Percentiles rank a stretch among this genome's conserved stretches.
Evolutionary conservation across 1,140 invertebrate genomes (phyloP).

Genomic region (Drosophila santomea): DNA sequence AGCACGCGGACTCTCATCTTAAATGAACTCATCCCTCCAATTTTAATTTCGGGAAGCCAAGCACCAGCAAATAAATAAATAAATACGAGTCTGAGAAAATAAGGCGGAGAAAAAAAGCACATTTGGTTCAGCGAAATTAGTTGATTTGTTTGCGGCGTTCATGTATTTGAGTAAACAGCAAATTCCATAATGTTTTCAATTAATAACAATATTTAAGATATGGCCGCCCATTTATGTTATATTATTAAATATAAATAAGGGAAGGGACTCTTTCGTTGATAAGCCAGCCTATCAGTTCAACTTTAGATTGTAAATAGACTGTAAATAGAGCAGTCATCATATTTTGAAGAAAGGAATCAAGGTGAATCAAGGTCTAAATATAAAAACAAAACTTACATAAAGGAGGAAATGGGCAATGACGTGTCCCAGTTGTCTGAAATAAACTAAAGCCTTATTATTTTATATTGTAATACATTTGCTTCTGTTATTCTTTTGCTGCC

Average conservation of each 20-base stretch:
- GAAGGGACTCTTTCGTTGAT: not conserved
- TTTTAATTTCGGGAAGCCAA: conserved; percentile 12
- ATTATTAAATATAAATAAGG: not conserved
- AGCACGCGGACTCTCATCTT: conserved; percentile 58
- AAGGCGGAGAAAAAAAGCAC: conserved; percentile 6
- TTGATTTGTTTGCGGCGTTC: conserved; percentile 42
- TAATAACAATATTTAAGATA: conserved; percentile 62
- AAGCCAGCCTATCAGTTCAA: conserved; percentile 2
- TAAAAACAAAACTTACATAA: not conserved
- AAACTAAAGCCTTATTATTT: not conserved
- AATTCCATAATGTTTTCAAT: conserved; percentile 73
- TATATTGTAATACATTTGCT: no score
- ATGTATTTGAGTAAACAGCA: conserved; percentile 61
- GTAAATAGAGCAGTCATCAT: not conserved
- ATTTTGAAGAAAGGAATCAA: not conserved
- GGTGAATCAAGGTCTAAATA: not conserved
- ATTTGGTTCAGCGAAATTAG: conserved; percentile 20
- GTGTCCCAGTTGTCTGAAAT: not conserved
- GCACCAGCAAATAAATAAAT: conserved; percentile 19
- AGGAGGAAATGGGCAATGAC: not conserved
- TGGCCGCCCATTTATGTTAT: not conserved
- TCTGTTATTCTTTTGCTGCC: no score
- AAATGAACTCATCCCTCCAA: conserved; percentile 45
- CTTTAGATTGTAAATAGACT: not conserved
- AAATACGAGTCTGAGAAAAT: conserved; percentile 12